Evolutionary conservation across 2,797 vertebrate species (phyloP).

Genomic region (Gadopsis bispinosus): DNA sequence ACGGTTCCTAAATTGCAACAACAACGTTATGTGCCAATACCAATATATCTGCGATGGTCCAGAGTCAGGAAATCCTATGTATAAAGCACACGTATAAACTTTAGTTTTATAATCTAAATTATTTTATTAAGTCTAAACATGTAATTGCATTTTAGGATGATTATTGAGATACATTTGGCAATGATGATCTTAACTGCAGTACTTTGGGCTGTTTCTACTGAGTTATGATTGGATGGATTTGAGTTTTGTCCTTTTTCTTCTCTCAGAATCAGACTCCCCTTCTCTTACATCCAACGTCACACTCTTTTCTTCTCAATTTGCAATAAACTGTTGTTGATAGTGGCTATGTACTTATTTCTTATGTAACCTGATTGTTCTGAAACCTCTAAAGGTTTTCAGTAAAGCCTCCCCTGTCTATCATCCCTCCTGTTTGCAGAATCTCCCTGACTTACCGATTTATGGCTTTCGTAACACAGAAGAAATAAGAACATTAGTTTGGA

Average conservation of each 20-base stretch:
- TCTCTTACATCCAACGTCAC: not conserved
- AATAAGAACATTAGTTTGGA: constrained; percentile 10
- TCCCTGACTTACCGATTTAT: not conserved
- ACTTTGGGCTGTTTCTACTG: not conserved
- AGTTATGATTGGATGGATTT: not conserved
- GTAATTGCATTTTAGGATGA: not conserved
- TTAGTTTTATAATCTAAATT: not conserved
- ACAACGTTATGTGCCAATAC: too few relatives aligned
- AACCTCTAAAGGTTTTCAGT: not conserved
- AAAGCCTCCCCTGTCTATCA: not conserved
- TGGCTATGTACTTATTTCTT: not conserved
- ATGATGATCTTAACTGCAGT: not conserved
- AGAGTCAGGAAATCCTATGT: not conserved
- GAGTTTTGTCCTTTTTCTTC: not conserved
- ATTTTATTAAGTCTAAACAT: not conserved
- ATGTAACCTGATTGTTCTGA: constrained; percentile 16
- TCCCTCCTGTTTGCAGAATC: not conserved
- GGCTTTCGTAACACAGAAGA: constrained; percentile 17
- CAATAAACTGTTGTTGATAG: not conserved
- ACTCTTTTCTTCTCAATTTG: not conserved
- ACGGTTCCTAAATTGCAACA: not conserved
- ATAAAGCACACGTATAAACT: not conserved
- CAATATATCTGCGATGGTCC: too few relatives aligned
- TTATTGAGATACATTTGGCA: not conserved
- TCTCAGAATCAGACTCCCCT: not conserved